Conservation (phyloP, 2,797 vertebrate species). For the Monodelphis domestica region DNA sequence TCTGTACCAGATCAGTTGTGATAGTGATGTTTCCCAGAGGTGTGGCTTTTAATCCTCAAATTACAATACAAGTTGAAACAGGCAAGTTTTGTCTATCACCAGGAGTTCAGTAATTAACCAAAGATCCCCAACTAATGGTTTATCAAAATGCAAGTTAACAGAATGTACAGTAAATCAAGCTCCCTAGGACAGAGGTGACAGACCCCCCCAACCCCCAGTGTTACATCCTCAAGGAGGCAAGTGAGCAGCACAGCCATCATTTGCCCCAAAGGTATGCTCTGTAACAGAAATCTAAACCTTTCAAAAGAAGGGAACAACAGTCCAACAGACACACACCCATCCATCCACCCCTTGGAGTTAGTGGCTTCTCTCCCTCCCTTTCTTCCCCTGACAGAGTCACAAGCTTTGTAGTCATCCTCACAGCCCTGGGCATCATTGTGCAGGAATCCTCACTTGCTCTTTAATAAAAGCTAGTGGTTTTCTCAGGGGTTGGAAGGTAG, state of each 20-base stretch:
- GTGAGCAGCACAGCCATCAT: not conserved
- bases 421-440: constrained; percentile 70
- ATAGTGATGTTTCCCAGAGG: constrained; percentile 89
- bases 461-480: constrained; percentile 80
- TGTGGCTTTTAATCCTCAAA: constrained; percentile 93
- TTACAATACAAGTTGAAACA: constrained; percentile 94
- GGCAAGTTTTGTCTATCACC: constrained; percentile 86
- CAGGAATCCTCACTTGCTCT: constrained; percentile 53
- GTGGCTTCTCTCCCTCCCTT: not conserved
- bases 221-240: not conserved
- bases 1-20: constrained; percentile 82
- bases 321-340: not conserved
- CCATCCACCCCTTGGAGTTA: not conserved
- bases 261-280: not conserved
- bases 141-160: constrained; percentile 81
- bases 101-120: constrained; percentile 85
- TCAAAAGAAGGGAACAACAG: not conserved
- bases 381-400: not conserved
- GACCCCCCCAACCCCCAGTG: too few relatives aligned
- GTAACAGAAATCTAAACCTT: not conserved
- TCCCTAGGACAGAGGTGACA: not conserved
- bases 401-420: constrained; percentile 64
- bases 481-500: constrained; percentile 68
- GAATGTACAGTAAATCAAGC: constrained; percentile 63
- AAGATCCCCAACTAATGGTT: constrained; percentile 82